Evolutionary conservation across 2,113 vertebrate species (phyloP).

Genomic region (Lonchura striata): DNA sequence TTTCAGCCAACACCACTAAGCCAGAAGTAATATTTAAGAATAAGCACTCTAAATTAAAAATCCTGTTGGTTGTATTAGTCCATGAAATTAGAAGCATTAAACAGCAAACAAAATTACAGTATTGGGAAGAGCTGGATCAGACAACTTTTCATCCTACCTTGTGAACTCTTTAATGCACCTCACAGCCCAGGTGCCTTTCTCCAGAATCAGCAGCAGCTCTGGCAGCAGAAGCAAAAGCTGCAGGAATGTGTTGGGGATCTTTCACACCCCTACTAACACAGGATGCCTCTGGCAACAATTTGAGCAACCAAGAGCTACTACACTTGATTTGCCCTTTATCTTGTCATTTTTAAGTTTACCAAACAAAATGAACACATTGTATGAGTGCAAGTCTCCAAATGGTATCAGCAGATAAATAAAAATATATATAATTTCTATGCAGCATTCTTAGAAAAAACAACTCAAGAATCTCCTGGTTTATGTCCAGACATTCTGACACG

Average conservation of each 20-base stretch:
- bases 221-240: not conserved
- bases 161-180: not conserved
- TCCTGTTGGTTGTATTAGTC: not conserved
- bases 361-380: not conserved
- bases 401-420: not conserved
- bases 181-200: not conserved
- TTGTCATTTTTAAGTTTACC: not conserved
- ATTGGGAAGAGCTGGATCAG: not conserved
- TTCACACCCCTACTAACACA: rapidly evolving
- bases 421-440: not conserved
- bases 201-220: not conserved
- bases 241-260: not conserved
- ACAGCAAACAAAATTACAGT: not conserved
- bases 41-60: not conserved
- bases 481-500: not conserved
- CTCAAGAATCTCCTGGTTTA: not conserved
- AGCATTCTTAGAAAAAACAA: not conserved
- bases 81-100: not conserved
- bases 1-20: not conserved
- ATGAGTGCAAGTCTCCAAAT: not conserved
- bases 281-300: not conserved
- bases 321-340: not conserved
- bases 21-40: not conserved
- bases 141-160: not conserved
- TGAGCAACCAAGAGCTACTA: not conserved